Percentiles rank a stretch among this genome's conserved stretches.
phyloP scores from a whole-genome alignment of 2,888 invertebrate genomes.

The Macrophya annulata region DNA sequence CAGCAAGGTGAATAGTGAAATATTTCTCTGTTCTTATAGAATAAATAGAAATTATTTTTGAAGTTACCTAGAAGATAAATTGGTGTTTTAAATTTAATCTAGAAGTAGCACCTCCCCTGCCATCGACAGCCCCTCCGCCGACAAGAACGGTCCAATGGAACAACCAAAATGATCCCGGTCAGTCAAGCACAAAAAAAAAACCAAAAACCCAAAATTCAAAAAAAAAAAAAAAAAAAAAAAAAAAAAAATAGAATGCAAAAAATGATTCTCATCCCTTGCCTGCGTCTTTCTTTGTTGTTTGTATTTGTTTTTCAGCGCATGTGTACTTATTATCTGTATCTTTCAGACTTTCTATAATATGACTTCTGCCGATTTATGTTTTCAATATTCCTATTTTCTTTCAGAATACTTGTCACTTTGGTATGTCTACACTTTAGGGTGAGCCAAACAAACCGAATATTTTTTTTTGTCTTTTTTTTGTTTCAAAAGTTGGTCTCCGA shows the following conservation, averaged over 20 bases:
- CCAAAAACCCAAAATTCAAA: too few species aligned
- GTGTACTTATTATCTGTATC: slow-evolving; percentile 27
- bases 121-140: slow-evolving; percentile 82
- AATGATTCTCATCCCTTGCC: slow-evolving; percentile 41
- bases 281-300: slow-evolving; percentile 28
- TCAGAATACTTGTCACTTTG: not conserved
- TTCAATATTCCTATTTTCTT: slow-evolving; percentile 5
- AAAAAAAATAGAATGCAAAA: slow-evolving; percentile 51
- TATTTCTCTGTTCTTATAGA: slow-evolving; percentile 12
- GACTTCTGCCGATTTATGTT: not conserved
- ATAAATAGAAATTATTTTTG: not conserved
- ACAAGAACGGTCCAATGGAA: slow-evolving; percentile 75
- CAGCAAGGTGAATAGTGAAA: slow-evolving; percentile 69
- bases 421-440: not conserved
- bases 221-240: not conserved
- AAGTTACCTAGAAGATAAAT: slow-evolving; percentile 3
- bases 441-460: too few species aligned
- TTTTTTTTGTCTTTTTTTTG: too few species aligned
- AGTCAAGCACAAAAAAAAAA: slow-evolving; percentile 69
- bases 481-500: too few species aligned
- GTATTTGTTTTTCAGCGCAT: slow-evolving; percentile 41
- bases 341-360: slow-evolving; percentile 13
- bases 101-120: slow-evolving; percentile 84
- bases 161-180: slow-evolving; percentile 75
- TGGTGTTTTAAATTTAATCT: slow-evolving; percentile 66